A percentile compares a stretch with the other conserved stretches of the same genome.
Evolutionary conservation across 2,888 invertebrate species (phyloP).

Genomic region (Acholoe squamosa): DNA sequence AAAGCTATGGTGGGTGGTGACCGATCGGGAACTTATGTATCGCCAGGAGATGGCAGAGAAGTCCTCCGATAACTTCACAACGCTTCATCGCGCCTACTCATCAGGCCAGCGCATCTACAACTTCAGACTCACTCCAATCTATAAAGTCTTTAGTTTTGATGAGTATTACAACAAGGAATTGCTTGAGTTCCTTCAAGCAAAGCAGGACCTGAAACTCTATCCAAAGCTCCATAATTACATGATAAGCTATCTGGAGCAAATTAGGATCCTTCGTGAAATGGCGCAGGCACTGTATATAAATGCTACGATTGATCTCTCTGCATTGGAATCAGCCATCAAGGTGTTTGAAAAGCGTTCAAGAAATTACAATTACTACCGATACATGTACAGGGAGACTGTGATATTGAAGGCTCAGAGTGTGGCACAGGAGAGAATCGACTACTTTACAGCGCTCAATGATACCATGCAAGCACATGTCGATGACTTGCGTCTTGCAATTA

Average conservation of each 20-base stretch:
- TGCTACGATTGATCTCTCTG: background rate
- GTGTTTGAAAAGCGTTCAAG: background rate
- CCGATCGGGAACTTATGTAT: slow-evolving; percentile 12
- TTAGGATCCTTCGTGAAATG: background rate
- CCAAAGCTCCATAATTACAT: background rate
- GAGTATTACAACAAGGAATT: background rate
- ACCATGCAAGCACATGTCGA: slow-evolving; percentile 39
- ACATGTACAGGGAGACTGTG: slow-evolving; percentile 42
- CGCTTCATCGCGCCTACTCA: background rate
- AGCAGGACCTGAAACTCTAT: background rate
- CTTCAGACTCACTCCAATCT: slow-evolving; percentile 19
- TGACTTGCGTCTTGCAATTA: slow-evolving; percentile 3
- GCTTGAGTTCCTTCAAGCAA: slow-evolving; percentile 8
- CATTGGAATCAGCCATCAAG: background rate
- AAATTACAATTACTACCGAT: slow-evolving; percentile 45
- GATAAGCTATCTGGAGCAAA: slow-evolving; percentile 14
- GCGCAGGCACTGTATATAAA: background rate
- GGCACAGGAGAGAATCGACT: background rate
- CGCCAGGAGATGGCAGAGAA: background rate
- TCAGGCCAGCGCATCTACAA: slow-evolving; percentile 26
- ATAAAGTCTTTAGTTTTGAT: background rate
- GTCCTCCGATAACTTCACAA: slow-evolving; percentile 15
- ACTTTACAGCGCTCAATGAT: slow-evolving; percentile 2
- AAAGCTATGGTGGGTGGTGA: background rate
- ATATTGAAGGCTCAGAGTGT: background rate